These are phyloP conservation scores for Sarcophaga variegata DNA, from an alignment of 2,888 invertebrate species.

Conservation along the genomic window DNA sequence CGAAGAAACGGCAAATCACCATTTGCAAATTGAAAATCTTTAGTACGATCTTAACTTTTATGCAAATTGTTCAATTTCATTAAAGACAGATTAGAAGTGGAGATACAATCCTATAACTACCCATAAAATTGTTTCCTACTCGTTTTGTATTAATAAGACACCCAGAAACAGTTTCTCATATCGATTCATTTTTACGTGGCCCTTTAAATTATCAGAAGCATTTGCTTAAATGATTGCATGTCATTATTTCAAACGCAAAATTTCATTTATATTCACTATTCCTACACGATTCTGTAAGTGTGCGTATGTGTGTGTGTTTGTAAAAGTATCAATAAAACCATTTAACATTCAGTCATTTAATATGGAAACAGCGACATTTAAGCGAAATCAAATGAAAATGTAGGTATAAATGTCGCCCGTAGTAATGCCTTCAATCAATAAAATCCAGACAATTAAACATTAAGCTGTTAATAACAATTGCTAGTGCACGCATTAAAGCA, in stretches of 20 bases:
- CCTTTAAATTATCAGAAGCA: no score
- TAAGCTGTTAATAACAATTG: neutral
- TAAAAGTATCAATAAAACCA: neutral
- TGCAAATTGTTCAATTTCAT: no score
- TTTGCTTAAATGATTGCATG: no score
- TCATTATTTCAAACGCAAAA: neutral
- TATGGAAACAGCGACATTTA: neutral
- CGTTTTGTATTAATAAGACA: no score
- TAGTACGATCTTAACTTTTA: no score
- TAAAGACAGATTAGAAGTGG: no score
- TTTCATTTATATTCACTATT: neutral
- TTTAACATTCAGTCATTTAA: slow-evolving; percentile 10
- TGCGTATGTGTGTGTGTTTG: neutral
- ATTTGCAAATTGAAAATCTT: no score
- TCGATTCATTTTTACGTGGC: no score
- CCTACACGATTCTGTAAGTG: neutral
- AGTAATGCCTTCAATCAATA: neutral
- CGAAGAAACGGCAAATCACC: no score
- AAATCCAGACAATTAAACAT: slow-evolving; percentile 23
- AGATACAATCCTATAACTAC: no score
- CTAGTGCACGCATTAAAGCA: neutral
- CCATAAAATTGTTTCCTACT: no score
- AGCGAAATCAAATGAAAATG: neutral
- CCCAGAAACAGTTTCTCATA: no score
- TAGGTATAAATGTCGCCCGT: neutral